Percentiles rank a stretch among this genome's conserved stretches.
phyloP scores from a whole-genome alignment of 2,113 vertebrate genomes.

The Albula goreensis region DNA sequence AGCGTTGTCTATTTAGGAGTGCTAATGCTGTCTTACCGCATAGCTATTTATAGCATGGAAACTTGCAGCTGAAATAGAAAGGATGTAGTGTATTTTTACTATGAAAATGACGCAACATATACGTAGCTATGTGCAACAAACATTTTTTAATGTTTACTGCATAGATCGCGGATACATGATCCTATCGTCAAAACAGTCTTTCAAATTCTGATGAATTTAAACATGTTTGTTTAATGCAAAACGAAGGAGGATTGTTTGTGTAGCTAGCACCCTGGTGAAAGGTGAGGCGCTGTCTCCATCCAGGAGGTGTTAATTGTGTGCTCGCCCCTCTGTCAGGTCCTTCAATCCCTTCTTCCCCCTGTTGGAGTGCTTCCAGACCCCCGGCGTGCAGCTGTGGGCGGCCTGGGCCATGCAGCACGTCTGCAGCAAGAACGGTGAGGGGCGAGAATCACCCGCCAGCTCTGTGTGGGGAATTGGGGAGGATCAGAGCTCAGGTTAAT shows the following conservation, averaged over 20 bases:
- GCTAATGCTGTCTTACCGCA: neutral
- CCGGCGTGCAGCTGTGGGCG: constrained; percentile 96
- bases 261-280: neutral
- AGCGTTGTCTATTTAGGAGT: neutral
- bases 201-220: too few relatives aligned
- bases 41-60: neutral
- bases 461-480: neutral
- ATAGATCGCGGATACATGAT: neutral
- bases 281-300: neutral
- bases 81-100: neutral
- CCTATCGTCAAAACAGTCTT: too few relatives aligned
- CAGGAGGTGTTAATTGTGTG: neutral
- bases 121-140: neutral
- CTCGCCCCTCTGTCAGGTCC: constrained; percentile 71
- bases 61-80: neutral
- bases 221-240: too few relatives aligned
- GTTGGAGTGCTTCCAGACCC: constrained; percentile 91
- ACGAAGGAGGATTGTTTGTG: neutral
- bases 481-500: neutral
- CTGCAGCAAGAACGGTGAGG: constrained; percentile 97
- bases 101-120: neutral
- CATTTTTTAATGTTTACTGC: neutral
- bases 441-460: neutral
- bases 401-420: constrained; percentile 99
- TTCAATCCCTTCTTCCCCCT: constrained; percentile 98